Evolutionary conservation across 2,888 invertebrate species (phyloP), one percentile per base, ranked within the genome.

Genomic region (Caenorhabditis doughertyi): DNA sequence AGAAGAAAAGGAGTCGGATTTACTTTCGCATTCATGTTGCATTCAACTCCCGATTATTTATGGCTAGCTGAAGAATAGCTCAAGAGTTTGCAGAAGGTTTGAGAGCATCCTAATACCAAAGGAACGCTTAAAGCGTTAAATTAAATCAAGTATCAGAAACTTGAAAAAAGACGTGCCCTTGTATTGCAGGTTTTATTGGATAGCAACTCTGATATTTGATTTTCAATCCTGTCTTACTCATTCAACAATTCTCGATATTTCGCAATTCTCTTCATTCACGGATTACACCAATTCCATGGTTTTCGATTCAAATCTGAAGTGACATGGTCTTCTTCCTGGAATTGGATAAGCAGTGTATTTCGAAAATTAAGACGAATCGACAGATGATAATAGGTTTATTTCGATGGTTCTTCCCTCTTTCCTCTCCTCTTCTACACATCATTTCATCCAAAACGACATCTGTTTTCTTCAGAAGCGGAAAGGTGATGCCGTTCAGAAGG

Each of bases 361-460:
- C 35, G 35, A 35, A 58, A 44, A 60, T 49, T 71, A 71, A 71
- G 60, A 58, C 60, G 60, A 60, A 71, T 49, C 58, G 60, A 60
- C 71, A 71, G 72, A 73, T 73, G 73, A 73, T 73, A 73, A 73
- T 73, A 64, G 62, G 73, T 55, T 73, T 64, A 73, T 42, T 44
- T 39, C 35, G 16, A 53, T 16, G 39, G 39, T 39, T 39, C 16
- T 13, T 11, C 11, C n/a, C 21, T 35, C 18, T 39, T 53, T 42
- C 32, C 21, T 56, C 32, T 29, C 18, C 18, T 8, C 18, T 51
- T 73, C 60, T 23, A 42, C 64, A 55, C 32, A 23, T 32, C 73
- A 53, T 44, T 25, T 51, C 29, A 29, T 21, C 23, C 42, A 9
- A 39, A 13, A 9, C 3, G 47, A 49, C 65, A 65, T 65, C 65